Conservation (phyloP, 1,140 invertebrate genomes). For the Andrena cerasifolii region DNA sequence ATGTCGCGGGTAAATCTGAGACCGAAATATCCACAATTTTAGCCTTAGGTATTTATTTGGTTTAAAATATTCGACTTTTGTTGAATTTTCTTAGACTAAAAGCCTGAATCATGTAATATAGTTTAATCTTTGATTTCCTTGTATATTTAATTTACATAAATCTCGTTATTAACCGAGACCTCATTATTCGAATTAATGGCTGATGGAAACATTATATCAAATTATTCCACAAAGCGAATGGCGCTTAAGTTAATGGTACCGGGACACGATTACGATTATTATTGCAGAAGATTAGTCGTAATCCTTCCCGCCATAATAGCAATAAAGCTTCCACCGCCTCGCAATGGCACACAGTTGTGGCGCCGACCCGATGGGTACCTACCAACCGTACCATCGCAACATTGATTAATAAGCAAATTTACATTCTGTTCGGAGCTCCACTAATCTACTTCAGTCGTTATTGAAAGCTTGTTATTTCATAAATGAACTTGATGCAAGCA, state of each 20-base stretch:
- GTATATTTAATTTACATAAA: too few relatives aligned
- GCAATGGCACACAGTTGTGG: too few relatives aligned
- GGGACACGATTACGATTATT: background rate
- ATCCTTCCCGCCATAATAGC: background rate
- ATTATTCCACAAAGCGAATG: background rate
- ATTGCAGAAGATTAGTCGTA: background rate
- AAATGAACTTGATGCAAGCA: background rate
- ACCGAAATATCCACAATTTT: too few relatives aligned
- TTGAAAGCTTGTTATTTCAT: background rate
- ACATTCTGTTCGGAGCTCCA: background rate
- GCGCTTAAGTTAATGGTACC: background rate
- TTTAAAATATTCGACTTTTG: too few relatives aligned
- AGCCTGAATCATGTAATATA: too few relatives aligned
- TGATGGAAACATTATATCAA: background rate
- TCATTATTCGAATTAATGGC: too few relatives aligned
- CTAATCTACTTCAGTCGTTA: too few relatives aligned
- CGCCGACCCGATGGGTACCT: background rate
- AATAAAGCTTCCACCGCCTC: background rate
- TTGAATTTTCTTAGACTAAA: too few relatives aligned
- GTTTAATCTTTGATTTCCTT: too few relatives aligned
- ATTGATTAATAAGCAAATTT: slow-evolving; percentile 20
- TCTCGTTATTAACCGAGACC: too few relatives aligned
- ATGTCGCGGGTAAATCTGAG: too few relatives aligned
- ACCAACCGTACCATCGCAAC: background rate
- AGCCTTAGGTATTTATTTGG: too few relatives aligned